Base-by-base conservation (phyloP, 2,888 invertebrate genomes). In the Epinotia bilunana region DNA sequence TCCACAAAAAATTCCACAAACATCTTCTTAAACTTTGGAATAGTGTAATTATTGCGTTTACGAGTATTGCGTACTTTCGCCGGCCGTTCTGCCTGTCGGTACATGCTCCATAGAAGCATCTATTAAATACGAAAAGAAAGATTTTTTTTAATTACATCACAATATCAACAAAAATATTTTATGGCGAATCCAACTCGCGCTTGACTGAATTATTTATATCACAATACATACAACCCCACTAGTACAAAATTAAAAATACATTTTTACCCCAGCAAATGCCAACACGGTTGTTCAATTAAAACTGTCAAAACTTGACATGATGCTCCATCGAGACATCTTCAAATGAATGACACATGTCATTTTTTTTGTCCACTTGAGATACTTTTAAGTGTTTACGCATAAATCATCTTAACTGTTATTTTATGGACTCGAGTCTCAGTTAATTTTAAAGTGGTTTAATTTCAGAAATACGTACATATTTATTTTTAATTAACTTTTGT, bases 241-340 rank as follows among this genome's bases (percentile, higher is more conserved):
- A 46, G 3, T 69, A 23, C 60, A 46, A 43, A 57, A 39, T 28
- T 33, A 63, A 43, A 69, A 72, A 72, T 64, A 72, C 1, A 63
- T 63, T 62, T 13, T 39, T 23, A 20, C 67, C 62, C 55, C 28
- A 65, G 23, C 61, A 60, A 39, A 73, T 57, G 77, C 77, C 76
- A 74, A 90, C 91, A 91, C 76, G 87, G 78, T 84, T 86, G 83
- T 81, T 87, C 90, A 89, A 89, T 92, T 91, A 88, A 57, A 72
- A 43, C 67, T 75, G 71, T 72, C 75, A 72, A 75, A 83, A 79
- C 79, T 73, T 79, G 80, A 79, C 83, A 77, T 75, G 57, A 72
- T 57, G 72, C 61, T 60, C 61, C 64, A 58, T 13, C 58, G 20
- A 11, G 53, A 39, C 57, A 23, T 43, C 20, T 33, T 53, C 18